Evolutionary conservation across 2,113 vertebrate species (phyloP).

Genomic region (Tragulus kanchil): DNA sequence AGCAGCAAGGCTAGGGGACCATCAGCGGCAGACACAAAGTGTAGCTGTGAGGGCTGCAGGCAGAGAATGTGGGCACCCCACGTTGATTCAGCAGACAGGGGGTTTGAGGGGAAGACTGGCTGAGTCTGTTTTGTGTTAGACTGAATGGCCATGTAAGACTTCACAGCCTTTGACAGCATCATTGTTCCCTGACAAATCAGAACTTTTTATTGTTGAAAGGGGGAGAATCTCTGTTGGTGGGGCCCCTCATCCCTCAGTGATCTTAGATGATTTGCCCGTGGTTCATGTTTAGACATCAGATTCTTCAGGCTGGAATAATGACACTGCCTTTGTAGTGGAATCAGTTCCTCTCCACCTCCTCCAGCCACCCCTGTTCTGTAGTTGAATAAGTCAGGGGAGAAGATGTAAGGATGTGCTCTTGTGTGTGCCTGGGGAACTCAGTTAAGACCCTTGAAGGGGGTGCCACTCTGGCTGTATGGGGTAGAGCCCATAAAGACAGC

Average conservation of each 20-base stretch:
- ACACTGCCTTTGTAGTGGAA: background rate
- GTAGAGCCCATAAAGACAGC: background rate
- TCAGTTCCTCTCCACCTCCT: background rate
- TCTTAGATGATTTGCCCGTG: background rate
- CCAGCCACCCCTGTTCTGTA: background rate
- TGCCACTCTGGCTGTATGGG: no score
- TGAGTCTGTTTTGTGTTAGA: background rate
- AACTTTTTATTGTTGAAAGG: constrained; percentile 10
- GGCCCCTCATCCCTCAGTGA: background rate
- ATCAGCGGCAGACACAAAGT: background rate
- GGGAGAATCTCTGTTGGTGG: background rate
- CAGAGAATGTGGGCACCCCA: background rate
- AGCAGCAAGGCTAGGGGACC: background rate
- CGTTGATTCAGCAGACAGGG: background rate
- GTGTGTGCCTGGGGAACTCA: background rate
- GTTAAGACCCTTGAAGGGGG: background rate
- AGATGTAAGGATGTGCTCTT: background rate
- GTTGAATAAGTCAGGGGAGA: background rate
- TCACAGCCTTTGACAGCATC: background rate
- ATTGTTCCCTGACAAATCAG: constrained; percentile 12
- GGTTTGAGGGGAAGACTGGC: background rate
- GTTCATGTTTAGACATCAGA: background rate
- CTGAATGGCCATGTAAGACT: background rate
- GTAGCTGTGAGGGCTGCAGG: background rate
- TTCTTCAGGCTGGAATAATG: background rate